Conservation (phyloP, 2,113 vertebrate genomes). For the Alligator sinensis region DNA sequence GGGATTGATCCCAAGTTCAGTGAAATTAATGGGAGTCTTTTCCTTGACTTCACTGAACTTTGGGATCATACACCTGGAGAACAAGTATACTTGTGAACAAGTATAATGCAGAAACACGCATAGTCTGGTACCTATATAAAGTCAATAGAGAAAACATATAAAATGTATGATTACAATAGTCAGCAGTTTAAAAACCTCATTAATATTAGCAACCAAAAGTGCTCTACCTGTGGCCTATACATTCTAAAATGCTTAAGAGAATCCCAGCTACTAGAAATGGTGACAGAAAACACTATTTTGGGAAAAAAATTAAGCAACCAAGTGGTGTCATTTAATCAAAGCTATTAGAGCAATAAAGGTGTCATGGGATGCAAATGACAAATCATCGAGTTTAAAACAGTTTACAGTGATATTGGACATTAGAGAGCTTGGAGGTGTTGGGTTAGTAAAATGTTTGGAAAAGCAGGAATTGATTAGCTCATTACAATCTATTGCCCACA, state of each 20-base stretch:
- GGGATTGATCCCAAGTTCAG: slow-evolving; percentile 46
- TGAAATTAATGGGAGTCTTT: slow-evolving; percentile 43
- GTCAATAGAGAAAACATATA: slow-evolving; percentile 44
- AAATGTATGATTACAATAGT: slow-evolving; percentile 55
- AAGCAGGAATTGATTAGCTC: background rate
- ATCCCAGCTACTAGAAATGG: slow-evolving; percentile 22
- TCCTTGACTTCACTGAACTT: slow-evolving; percentile 49
- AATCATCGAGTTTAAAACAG: background rate
- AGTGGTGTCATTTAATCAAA: slow-evolving; percentile 30
- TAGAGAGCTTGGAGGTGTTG: background rate
- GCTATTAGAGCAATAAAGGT: slow-evolving; percentile 6
- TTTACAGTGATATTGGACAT: background rate
- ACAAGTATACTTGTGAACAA: background rate
- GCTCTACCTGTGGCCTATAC: slow-evolving; percentile 63
- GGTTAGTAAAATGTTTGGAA: background rate
- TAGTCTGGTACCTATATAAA: background rate
- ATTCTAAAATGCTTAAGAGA: slow-evolving; percentile 44
- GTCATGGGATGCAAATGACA: slow-evolving; percentile 31
- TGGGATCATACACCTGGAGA: slow-evolving; percentile 38
- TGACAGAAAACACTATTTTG: slow-evolving; percentile 33
- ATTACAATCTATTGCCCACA: background rate
- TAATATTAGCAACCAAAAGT: slow-evolving; percentile 62
- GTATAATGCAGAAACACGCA: slow-evolving; percentile 35
- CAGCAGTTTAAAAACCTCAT: slow-evolving; percentile 68
- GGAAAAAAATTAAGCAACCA: slow-evolving; percentile 18